Evolutionary conservation across 2,113 vertebrate genomes (phyloP).

Genomic region (Corvus cornix): DNA sequence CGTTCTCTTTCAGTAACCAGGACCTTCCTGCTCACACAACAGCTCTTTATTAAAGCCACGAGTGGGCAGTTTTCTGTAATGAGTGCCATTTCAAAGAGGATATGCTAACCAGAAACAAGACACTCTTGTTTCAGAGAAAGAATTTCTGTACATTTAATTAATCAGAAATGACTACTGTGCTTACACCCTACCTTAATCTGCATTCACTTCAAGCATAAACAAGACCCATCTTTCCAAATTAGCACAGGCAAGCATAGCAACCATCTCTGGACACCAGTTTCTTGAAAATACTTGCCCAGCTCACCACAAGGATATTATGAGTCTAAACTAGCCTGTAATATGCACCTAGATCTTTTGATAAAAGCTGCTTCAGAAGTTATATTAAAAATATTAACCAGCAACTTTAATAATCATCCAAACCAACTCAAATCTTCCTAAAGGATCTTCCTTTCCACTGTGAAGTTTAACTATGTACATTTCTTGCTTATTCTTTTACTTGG

Average conservation of each 20-base stretch:
- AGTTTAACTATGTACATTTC: neutral
- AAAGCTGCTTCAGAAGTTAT: conserved; percentile 50
- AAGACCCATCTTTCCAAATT: conserved; percentile 48
- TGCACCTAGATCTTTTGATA: conserved; percentile 45
- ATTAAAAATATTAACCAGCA: conserved; percentile 58
- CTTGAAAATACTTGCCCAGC: conserved; percentile 65
- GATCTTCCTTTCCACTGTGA: neutral
- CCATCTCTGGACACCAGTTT: conserved; percentile 56
- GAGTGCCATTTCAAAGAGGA: conserved; percentile 57
- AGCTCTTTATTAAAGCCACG: conserved; percentile 53
- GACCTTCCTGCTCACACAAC: conserved; percentile 23
- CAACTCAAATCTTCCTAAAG: conserved; percentile 7
- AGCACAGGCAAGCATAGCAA: conserved; percentile 40
- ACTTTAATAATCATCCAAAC: conserved; percentile 20
- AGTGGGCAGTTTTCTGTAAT: conserved; percentile 55
- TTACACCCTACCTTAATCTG: conserved; percentile 58
- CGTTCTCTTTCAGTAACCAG: neutral
- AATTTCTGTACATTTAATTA: conserved; percentile 61
- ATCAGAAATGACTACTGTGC: conserved; percentile 40
- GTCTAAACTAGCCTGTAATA: conserved; percentile 58
- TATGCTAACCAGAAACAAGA: conserved; percentile 65
- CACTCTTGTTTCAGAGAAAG: conserved; percentile 47
- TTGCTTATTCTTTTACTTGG: conserved; percentile 24
- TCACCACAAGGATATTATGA: conserved; percentile 45
- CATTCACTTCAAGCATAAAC: conserved; percentile 65